Conservation (phyloP, 1,140 invertebrate species). For the Melanaphis sacchari region DNA sequence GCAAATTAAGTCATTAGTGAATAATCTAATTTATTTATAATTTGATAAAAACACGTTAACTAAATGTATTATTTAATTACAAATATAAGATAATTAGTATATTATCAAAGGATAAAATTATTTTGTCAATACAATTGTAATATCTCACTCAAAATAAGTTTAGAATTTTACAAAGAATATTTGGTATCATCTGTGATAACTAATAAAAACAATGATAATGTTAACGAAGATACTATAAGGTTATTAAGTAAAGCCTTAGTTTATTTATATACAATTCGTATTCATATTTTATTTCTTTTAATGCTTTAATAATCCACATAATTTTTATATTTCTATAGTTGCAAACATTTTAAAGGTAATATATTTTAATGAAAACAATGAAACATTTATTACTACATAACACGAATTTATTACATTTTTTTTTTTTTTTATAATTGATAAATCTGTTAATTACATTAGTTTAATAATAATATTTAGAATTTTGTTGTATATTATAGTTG, state of each 20-base stretch:
- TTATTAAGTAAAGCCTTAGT: not conserved
- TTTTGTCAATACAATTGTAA: not conserved
- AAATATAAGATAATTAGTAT: not conserved
- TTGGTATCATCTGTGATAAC: no score
- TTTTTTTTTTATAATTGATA: not conserved
- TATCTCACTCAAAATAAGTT: not conserved
- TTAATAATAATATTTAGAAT: not conserved
- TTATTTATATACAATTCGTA: not conserved
- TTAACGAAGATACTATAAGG: no score
- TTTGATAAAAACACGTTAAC: constrained; percentile 20
- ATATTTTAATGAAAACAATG: not conserved
- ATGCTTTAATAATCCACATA: not conserved
- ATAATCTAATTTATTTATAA: constrained; percentile 31
- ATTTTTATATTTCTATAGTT: not conserved
- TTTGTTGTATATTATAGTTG: not conserved
- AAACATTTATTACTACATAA: not conserved
- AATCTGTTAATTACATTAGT: not conserved
- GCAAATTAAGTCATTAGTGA: not conserved
- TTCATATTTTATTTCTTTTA: not conserved
- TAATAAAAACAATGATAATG: no score
- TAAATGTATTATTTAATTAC: not conserved
- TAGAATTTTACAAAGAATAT: not conserved
- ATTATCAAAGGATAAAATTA: not conserved
- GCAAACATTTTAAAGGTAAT: not conserved
- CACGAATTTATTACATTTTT: not conserved